These are phyloP conservation scores for Eudyptes chrysolophus DNA, from an alignment of 2,113 vertebrate species.

Conservation along the genomic window DNA sequence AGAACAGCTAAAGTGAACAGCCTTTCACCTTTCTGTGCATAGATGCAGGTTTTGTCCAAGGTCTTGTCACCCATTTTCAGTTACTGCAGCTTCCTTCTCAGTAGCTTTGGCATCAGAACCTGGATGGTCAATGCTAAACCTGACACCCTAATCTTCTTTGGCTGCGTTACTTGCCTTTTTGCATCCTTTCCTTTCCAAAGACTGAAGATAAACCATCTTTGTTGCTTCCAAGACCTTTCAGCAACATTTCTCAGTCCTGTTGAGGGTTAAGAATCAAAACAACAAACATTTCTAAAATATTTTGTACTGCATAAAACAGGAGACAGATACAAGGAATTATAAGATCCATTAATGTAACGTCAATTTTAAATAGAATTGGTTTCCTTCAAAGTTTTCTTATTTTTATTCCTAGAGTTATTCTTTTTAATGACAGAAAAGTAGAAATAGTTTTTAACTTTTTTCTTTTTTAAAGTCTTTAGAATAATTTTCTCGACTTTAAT, in stretches of 20 bases:
- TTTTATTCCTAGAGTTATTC: background rate
- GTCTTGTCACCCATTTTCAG: background rate
- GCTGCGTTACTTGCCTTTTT: background rate
- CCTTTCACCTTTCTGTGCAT: background rate
- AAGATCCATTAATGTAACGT: background rate
- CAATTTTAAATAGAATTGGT: background rate
- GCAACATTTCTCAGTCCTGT: background rate
- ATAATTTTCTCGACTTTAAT: constrained; percentile 48
- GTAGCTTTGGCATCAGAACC: background rate
- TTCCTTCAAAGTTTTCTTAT: background rate
- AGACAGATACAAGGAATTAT: background rate
- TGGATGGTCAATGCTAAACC: background rate
- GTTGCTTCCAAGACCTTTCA: background rate
- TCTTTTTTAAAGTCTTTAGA: background rate
- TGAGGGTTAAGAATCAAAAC: background rate
- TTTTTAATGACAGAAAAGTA: background rate
- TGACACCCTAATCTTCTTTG: background rate
- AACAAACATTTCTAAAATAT: background rate
- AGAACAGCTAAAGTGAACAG: background rate
- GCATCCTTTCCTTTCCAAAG: background rate
- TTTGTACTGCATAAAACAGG: background rate
- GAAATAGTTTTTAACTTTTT: background rate
- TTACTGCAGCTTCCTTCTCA: background rate
- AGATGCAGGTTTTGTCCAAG: background rate
- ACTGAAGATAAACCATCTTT: background rate